phyloP scores from a whole-genome alignment of 1,140 invertebrate genomes.

The Vollenhovia emeryi region DNA sequence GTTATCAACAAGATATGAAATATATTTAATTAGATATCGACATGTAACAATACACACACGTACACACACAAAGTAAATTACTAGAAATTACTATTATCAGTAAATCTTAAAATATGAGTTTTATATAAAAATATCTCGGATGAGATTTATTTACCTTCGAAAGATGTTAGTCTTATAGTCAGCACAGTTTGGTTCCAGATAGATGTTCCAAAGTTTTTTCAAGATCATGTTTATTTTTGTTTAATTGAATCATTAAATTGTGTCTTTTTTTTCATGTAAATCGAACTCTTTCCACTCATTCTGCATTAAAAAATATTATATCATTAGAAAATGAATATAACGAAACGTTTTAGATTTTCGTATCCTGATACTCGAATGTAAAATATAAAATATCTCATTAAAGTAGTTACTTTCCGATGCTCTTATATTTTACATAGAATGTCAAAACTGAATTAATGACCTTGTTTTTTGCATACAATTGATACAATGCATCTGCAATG shows the following conservation, averaged over 20 bases:
- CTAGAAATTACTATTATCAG: neutral
- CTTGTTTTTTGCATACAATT: neutral
- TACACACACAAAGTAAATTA: neutral
- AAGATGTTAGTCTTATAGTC: neutral
- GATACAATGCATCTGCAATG: neutral
- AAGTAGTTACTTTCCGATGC: neutral
- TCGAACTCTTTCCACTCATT: neutral
- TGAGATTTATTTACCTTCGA: neutral
- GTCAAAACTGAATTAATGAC: neutral
- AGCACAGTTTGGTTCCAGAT: neutral
- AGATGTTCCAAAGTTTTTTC: neutral
- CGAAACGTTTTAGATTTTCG: neutral
- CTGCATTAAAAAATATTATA: neutral
- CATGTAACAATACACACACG: neutral
- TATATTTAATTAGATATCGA: conserved; percentile 3
- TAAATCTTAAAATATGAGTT: conserved; percentile 11
- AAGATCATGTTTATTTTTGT: neutral
- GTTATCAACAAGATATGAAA: neutral
- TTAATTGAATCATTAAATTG: neutral
- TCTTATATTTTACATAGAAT: neutral
- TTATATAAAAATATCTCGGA: neutral
- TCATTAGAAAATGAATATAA: neutral
- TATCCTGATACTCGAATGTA: neutral
- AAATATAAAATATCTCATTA: neutral
- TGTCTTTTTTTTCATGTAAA: neutral